phyloP scores from a whole-genome alignment of 2,113 vertebrate species.

The Takifugu flavidus region DNA sequence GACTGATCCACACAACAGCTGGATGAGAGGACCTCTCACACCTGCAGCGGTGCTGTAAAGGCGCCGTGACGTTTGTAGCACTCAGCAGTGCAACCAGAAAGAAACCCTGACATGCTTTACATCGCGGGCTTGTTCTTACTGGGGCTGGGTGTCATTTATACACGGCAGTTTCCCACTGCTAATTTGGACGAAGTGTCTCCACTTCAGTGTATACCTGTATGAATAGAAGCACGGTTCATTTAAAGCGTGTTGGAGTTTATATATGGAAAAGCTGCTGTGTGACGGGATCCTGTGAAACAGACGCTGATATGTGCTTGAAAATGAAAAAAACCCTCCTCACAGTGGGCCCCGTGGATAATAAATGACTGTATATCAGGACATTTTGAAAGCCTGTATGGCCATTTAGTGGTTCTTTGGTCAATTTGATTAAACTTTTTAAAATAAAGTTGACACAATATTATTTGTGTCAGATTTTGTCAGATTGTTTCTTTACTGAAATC shows the following conservation, averaged over 20 bases:
- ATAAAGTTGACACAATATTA: too few species aligned
- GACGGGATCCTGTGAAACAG: neutral
- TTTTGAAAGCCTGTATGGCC: too few species aligned
- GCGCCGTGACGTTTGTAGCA: slow-evolving; percentile 81
- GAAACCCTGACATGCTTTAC: slow-evolving; percentile 84
- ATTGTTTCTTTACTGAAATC: too few species aligned
- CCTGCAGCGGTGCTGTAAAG: slow-evolving; percentile 83
- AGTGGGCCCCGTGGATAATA: too few species aligned
- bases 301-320: neutral
- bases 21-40: slow-evolving; percentile 83
- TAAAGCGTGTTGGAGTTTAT: neutral
- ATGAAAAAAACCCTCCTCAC: neutral
- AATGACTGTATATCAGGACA: too few species aligned
- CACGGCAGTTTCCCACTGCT: slow-evolving; percentile 87
- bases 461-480: too few species aligned
- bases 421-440: too few species aligned
- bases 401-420: too few species aligned
- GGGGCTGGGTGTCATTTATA: slow-evolving; percentile 88
- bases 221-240: neutral
- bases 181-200: slow-evolving; percentile 80
- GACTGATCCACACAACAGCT: slow-evolving; percentile 94
- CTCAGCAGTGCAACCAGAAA: slow-evolving; percentile 80
- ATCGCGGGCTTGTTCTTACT: slow-evolving; percentile 57
- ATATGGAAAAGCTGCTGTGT: neutral
- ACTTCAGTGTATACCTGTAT: slow-evolving; percentile 30